Base-by-base conservation (phyloP, 2,797 vertebrate species). In the Sebastes vulpes region DNA sequence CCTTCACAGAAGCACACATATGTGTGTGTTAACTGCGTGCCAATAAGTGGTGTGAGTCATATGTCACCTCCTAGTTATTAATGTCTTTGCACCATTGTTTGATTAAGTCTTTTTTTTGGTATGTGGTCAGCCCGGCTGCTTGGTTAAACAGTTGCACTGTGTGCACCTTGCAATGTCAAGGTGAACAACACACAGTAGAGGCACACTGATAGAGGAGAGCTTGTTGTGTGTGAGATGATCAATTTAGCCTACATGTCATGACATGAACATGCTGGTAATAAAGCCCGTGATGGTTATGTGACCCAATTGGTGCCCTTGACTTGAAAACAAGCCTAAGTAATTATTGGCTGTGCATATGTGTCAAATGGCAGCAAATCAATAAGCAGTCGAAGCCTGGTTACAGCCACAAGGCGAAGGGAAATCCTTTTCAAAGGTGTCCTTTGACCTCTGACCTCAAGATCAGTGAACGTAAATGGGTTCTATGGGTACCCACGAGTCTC, bases 361-460 rank as follows among this genome's bases (percentile, higher is more conserved):
- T 48, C 59, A 76, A 71, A 65, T 56, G 57, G 57, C 53, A 76
- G 53, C 32, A 35, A 29, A 72, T 89, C 89, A 83, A 89, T 91
- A 82, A 63, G 21, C 73, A 66, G 61, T 83, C n/a, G 20, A 69
- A 65, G 4, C 32, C n/a, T 21, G 50, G 50, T 78, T n/a, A 16
- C 46, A 46, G 52, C 64, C 64, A 14, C 38, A 71, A 32, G 56
- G 28, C 9, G 4, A 3, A 18, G 11, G n/a, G 56, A 74, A 52
- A 14, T 1, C 28, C 54, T 16, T 46, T 46, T 46, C 38, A 46
- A 46, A 18, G 38, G 38, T 14, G 38, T 46, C 14, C 38, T 14
- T 46, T 46, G 38, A 46, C 14, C 38, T 46, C 38, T 46, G 38
- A 46, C 14, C 38, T 46, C 38, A 16, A 46, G 38, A 46, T 18